Conservation (phyloP, 2,113 vertebrate genomes). For the Rhinoptilus africanus region DNA sequence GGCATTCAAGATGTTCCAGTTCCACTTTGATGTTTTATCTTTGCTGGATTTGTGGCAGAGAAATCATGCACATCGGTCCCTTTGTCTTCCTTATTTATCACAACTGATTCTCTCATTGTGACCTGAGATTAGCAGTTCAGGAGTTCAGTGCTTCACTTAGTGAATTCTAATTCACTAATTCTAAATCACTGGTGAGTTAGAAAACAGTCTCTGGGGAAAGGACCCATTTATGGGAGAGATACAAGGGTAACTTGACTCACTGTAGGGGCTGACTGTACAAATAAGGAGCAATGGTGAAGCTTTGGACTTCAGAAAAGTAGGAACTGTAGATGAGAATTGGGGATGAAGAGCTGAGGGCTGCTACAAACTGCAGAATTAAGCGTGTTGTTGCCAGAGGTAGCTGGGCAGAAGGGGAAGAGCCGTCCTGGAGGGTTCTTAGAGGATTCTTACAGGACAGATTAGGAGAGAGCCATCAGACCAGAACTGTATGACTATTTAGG, state of each 20-base stretch:
- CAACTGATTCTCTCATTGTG: background rate
- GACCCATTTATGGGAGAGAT: background rate
- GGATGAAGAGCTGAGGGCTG: background rate
- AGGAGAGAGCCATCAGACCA: background rate
- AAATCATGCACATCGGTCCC: background rate
- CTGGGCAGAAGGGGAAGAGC: background rate
- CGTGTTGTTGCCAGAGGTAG: rapidly evolving
- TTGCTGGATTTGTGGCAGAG: background rate
- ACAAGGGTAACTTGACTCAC: background rate
- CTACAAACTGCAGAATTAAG: background rate
- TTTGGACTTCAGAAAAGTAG: background rate
- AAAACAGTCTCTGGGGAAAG: background rate
- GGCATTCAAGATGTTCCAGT: background rate
- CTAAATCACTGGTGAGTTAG: background rate
- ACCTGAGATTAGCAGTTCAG: background rate
- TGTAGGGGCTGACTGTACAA: background rate
- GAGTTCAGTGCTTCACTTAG: background rate
- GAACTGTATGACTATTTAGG: rapidly evolving
- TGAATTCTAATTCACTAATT: too few relatives aligned
- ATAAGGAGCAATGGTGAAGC: background rate
- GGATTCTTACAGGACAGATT: background rate
- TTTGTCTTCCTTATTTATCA: background rate
- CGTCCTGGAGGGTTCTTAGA: background rate
- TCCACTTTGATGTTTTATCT: background rate
- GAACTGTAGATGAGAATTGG: background rate